A percentile compares a stretch with the other conserved stretches of the same genome.
These are phyloP conservation scores for Coregonus clupeaformis DNA, from an alignment of 2,113 vertebrate genomes.

Conservation along the genomic window DNA sequence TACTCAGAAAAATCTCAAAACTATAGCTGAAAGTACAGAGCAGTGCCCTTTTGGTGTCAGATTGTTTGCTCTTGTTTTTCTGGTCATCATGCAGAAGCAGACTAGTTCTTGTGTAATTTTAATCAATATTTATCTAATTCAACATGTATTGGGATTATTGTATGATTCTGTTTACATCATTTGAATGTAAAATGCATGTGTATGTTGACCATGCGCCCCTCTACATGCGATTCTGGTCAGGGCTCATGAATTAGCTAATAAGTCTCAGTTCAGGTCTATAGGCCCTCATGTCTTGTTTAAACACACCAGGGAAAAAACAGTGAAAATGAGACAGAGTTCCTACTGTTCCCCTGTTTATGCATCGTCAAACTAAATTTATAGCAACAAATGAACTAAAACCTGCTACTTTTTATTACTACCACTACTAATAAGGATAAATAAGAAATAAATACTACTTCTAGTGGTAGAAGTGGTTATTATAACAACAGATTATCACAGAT, in stretches of 20 bases:
- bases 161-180: no score
- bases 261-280: constrained; percentile 42
- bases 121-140: no score
- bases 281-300: constrained; percentile 27
- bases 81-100: no score
- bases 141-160: no score
- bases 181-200: neutral
- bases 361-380: constrained; percentile 48
- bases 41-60: neutral
- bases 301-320: constrained; percentile 10
- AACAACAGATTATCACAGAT: no score
- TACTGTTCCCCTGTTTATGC: constrained; percentile 45
- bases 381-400: constrained; percentile 36
- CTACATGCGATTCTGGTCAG: constrained; percentile 27
- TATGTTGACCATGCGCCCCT: constrained; percentile 13
- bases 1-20: neutral
- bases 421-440: no score
- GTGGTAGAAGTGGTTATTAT: no score
- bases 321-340: constrained; percentile 52
- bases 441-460: no score
- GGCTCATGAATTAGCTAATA: constrained; percentile 54
- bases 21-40: neutral
- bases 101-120: no score
- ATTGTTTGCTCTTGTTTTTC: neutral
- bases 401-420: no score